phyloP scores from a whole-genome alignment of 1,140 invertebrate genomes.

The Drosophila sproati region DNA sequence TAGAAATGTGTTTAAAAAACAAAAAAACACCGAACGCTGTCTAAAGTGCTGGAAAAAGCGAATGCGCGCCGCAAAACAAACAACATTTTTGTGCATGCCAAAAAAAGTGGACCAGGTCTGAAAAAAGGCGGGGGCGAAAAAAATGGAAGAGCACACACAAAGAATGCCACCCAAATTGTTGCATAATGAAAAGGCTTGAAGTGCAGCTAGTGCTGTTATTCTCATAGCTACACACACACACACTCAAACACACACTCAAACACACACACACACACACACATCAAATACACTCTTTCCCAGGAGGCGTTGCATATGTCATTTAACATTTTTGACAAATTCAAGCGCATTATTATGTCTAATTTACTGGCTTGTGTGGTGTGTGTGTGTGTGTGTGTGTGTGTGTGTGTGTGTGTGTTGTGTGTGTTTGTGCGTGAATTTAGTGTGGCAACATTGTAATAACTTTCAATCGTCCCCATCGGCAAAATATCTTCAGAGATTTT shows the following conservation, averaged over 20 bases:
- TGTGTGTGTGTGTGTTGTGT: constrained; percentile 9
- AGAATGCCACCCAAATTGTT: constrained; percentile 36
- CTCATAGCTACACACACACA: constrained; percentile 17
- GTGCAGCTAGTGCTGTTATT: constrained; percentile 14
- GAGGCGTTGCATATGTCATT: constrained; percentile 25
- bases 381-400: constrained; percentile 7
- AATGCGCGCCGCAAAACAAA: constrained; percentile 37
- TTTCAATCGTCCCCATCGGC: constrained; percentile 8
- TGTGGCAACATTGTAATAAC: constrained; percentile 24
- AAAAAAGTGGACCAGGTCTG: constrained; percentile 6
- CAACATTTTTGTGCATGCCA: constrained; percentile 21
- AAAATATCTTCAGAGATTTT: constrained; percentile 28
- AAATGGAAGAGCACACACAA: constrained; percentile 1
- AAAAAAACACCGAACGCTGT: constrained; percentile 10
- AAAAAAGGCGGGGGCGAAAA: background rate
- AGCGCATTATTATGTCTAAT: constrained; percentile 51
- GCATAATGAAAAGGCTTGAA: constrained; percentile 47
- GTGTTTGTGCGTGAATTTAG: constrained; percentile 1
- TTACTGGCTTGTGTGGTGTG: constrained; percentile 34
- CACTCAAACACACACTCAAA: background rate
- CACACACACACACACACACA: background rate
- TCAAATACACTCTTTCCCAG: background rate
- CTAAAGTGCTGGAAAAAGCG: constrained; percentile 48
- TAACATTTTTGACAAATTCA: constrained; percentile 34
- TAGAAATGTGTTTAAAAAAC: constrained; percentile 13